Percentiles rank a stretch among this genome's conserved stretches.
Evolutionary conservation across 2,888 invertebrate genomes (phyloP).

Genomic region (Cylindroiulus punctatus): DNA sequence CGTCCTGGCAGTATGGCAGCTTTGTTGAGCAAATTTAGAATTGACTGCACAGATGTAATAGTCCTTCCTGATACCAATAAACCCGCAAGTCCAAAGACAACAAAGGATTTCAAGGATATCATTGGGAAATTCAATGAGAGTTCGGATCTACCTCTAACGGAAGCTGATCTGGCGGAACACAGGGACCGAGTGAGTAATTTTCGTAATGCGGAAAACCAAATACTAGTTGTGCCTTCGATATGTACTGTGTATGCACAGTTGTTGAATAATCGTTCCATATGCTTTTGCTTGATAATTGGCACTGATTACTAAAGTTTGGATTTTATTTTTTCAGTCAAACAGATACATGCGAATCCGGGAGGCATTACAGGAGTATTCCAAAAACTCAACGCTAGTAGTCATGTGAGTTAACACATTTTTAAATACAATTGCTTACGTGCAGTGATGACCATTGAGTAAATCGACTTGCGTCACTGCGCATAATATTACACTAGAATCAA

Average conservation of each 20-base stretch:
- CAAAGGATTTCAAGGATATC: slow-evolving; percentile 79
- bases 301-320: neutral
- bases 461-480: too few species aligned
- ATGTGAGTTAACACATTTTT: slow-evolving; percentile 78
- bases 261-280: neutral
- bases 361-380: slow-evolving; percentile 81
- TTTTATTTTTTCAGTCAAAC: slow-evolving; percentile 74
- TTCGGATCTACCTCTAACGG: slow-evolving; percentile 64
- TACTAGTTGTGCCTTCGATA: neutral
- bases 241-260: neutral
- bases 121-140: slow-evolving; percentile 71
- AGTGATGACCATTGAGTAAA: too few species aligned
- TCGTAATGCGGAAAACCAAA: neutral
- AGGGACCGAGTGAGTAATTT: slow-evolving; percentile 53
- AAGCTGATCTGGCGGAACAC: slow-evolving; percentile 48
- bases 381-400: slow-evolving; percentile 84
- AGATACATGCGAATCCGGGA: slow-evolving; percentile 90
- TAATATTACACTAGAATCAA: too few species aligned
- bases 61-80: slow-evolving; percentile 91
- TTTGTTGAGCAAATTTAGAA: slow-evolving; percentile 93
- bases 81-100: slow-evolving; percentile 79
- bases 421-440: too few species aligned
- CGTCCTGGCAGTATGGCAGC: slow-evolving; percentile 76
- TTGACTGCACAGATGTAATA: slow-evolving; percentile 92
- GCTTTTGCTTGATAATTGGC: too few species aligned